These are phyloP conservation scores for Spheniscus humboldti DNA, from an alignment of 2,797 vertebrate species.

Conservation along the genomic window DNA sequence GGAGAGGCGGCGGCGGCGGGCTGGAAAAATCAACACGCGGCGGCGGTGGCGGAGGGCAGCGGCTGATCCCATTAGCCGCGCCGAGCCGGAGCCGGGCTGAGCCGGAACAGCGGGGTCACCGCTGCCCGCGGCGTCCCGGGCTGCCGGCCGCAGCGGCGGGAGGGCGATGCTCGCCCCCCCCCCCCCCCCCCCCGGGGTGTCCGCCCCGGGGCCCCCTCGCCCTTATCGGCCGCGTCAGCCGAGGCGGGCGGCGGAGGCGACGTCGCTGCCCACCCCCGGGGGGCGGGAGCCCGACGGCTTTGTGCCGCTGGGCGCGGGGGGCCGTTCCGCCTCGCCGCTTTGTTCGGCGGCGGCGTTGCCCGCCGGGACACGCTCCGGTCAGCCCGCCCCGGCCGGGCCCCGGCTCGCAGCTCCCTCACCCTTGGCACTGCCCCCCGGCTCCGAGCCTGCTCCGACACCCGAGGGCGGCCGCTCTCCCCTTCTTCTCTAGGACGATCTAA, in stretches of 20 bases:
- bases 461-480: neutral
- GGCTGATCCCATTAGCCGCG: slow-evolving; percentile 59
- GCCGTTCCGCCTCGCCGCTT: neutral
- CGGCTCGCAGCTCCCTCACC: neutral
- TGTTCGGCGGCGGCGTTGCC: neutral
- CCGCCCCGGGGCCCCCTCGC: neutral
- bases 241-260: neutral
- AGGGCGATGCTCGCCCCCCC: neutral
- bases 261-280: neutral
- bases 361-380: neutral
- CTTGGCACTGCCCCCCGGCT: neutral
- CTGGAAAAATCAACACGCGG: slow-evolving; percentile 70
- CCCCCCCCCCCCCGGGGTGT: neutral
- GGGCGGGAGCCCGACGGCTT: neutral
- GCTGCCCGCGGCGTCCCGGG: neutral
- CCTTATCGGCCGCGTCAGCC: neutral
- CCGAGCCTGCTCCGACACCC: neutral
- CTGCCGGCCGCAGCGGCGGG: neutral
- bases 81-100: slow-evolving; percentile 55
- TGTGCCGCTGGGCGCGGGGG: neutral
- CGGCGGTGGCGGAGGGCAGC: slow-evolving; percentile 15
- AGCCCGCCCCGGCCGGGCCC: neutral
- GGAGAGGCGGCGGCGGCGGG: slow-evolving; percentile 27
- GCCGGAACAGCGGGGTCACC: slow-evolving; percentile 21
- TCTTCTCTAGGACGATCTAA: neutral